phyloP scores from a whole-genome alignment of 2,797 vertebrate species.

The Rhynchotus rufescens region DNA sequence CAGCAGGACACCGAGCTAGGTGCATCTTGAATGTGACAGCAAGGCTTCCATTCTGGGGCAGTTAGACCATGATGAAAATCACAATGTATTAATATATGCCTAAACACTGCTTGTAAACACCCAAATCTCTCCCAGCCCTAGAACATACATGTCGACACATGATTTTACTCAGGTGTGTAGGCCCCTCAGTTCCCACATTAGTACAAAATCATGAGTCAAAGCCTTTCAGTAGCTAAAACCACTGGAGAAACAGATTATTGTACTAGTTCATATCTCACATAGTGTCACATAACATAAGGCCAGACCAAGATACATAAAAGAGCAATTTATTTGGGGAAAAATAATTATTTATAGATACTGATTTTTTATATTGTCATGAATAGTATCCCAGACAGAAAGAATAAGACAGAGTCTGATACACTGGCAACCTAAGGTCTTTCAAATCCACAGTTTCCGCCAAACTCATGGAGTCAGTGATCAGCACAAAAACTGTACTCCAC shows the following conservation, averaged over 20 bases:
- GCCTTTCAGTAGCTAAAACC: not conserved
- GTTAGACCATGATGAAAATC: not conserved
- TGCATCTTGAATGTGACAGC: not conserved
- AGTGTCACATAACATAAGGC: not conserved
- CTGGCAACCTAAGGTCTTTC: not conserved
- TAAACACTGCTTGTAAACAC: not conserved
- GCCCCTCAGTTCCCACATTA: not conserved
- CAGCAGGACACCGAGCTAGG: not conserved
- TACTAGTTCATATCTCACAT: not conserved
- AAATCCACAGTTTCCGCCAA: conserved; percentile 2
- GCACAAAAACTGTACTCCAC: not conserved
- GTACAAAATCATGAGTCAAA: not conserved
- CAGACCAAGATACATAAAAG: not conserved
- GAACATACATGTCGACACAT: not conserved
- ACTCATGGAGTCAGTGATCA: not conserved
- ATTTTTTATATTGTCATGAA: conserved; percentile 5
- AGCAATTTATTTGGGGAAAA: not conserved
- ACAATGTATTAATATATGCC: not conserved
- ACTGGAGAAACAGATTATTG: not conserved
- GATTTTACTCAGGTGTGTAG: not conserved
- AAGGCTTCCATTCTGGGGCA: not conserved
- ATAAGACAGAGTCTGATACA: not conserved
- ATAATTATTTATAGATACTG: not conserved
- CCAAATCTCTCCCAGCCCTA: not conserved
- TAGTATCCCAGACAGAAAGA: conserved; percentile 3